Evolutionary conservation across 2,797 vertebrate species (phyloP), one percentile per base, ranked within the genome.

Genomic region (Anabas testudineus): DNA sequence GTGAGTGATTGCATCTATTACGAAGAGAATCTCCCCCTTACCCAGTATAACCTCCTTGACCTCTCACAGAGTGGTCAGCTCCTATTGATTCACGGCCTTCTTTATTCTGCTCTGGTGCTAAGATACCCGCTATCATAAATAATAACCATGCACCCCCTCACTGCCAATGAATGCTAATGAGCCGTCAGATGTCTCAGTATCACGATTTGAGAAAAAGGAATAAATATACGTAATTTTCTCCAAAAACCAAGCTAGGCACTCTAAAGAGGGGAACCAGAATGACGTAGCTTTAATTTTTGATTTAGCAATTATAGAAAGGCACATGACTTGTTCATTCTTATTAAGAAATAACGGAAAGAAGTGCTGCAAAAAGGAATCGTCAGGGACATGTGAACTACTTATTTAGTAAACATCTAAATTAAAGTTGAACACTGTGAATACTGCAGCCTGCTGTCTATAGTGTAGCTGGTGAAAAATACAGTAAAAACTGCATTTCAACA

Each of bases 51-150:
- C 85, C 79, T 69, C 16, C n/a, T 22, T 84, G 78, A 87, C 80
- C 81, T 65, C 54, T 42, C 51, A 37, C 55, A 37, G 43, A 68
- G 60, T 10, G 62, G 65, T 71, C 67, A 61, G 32, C 51, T 72
- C 41, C 71, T 75, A 88, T 88, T 60, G 86, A 90, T 89, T 77
- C 18, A 24, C 16, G 30, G 21, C 66, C 60, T 64, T 54, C 43
- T 68, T 49, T 12, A 78, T 34, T 75, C 55, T 68, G 30, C 28
- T 59, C n/a, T 39, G 56, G 24, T 54, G 49, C 42, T 52, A 52
- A 78, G 16, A 76, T 21, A 42, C 30, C 47, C 2, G 3, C 56
- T 48, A 26, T 61, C 18, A 70, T 43, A 69, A 72, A 73, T 66
- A 56, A 85, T 63, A 74, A 54, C 41, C 52, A 36, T 49, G 48